Conservation (phyloP, 1,140 invertebrate genomes). For the Sycobia sp. region DNA sequence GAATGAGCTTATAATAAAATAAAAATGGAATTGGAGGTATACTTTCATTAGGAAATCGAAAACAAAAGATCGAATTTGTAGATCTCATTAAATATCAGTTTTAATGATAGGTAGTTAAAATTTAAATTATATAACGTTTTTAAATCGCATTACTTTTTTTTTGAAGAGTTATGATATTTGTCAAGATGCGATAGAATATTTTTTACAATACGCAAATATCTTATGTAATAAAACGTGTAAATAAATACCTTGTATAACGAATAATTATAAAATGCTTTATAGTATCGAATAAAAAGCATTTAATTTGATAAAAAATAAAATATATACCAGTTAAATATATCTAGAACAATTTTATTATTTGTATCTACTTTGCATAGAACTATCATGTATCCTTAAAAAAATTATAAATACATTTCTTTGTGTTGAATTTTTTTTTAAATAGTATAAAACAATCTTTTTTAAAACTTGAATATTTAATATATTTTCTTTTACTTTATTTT, state of each 20-base stretch:
- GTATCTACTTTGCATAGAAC: too few relatives aligned
- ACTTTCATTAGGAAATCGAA: not conserved
- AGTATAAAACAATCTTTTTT: too few relatives aligned
- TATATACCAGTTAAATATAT: constrained; percentile 19
- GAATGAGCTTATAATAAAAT: constrained; percentile 20
- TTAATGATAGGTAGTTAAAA: not conserved
- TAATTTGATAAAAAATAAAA: constrained; percentile 26
- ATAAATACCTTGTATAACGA: constrained; percentile 26
- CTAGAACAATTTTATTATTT: too few relatives aligned
- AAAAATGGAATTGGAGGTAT: too few relatives aligned
- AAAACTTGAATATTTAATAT: too few relatives aligned
- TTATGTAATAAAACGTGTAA: constrained; percentile 30
- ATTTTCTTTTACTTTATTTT: too few relatives aligned
- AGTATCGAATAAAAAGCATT: constrained; percentile 17
- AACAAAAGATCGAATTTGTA: constrained; percentile 15
- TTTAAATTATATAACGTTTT: not conserved
- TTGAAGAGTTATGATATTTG: constrained; percentile 1
- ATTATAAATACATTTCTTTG: too few relatives aligned
- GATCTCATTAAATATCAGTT: constrained; percentile 18
- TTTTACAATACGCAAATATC: constrained; percentile 25
- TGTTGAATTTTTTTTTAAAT: too few relatives aligned
- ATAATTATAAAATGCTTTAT: constrained; percentile 30
- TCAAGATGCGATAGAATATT: constrained; percentile 20
- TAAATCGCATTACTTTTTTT: constrained; percentile 7
- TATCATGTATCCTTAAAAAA: too few relatives aligned